These are phyloP conservation scores for Unio pictorum DNA, from an alignment of 2,888 invertebrate genomes.

Conservation along the genomic window DNA sequence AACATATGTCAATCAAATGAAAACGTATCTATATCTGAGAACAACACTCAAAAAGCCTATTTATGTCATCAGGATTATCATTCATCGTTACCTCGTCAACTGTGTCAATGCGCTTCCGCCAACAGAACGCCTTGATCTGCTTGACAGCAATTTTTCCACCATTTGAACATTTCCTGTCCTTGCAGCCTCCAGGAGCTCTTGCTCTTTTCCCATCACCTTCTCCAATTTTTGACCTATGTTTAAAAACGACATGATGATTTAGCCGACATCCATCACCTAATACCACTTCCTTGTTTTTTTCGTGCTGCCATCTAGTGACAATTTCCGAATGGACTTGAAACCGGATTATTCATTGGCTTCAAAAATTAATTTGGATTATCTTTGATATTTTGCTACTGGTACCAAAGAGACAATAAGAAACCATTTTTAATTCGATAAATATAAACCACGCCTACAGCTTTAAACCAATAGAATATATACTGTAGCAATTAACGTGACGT, in stretches of 20 bases:
- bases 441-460: constrained; percentile 15
- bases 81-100: neutral
- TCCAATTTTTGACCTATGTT: constrained; percentile 32
- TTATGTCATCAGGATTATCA: neutral
- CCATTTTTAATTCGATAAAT: constrained; percentile 14
- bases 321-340: neutral
- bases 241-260: constrained; percentile 24
- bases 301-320: neutral
- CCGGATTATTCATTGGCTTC: no score
- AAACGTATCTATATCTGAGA: neutral
- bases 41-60: neutral
- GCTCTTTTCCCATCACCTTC: constrained; percentile 90
- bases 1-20: no score
- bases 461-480: constrained; percentile 28
- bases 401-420: neutral
- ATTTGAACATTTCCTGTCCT: constrained; percentile 90
- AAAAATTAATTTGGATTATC: no score
- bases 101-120: constrained; percentile 36
- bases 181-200: constrained; percentile 95
- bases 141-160: constrained; percentile 90
- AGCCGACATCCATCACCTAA: neutral
- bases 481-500: constrained; percentile 3
- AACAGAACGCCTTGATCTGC: constrained; percentile 22
- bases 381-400: no score
- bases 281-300: constrained; percentile 35